Percentiles rank a stretch among this genome's conserved stretches.
Evolutionary conservation across 2,797 vertebrate genomes (phyloP).

Genomic region (Chaetodon trifasciatus): DNA sequence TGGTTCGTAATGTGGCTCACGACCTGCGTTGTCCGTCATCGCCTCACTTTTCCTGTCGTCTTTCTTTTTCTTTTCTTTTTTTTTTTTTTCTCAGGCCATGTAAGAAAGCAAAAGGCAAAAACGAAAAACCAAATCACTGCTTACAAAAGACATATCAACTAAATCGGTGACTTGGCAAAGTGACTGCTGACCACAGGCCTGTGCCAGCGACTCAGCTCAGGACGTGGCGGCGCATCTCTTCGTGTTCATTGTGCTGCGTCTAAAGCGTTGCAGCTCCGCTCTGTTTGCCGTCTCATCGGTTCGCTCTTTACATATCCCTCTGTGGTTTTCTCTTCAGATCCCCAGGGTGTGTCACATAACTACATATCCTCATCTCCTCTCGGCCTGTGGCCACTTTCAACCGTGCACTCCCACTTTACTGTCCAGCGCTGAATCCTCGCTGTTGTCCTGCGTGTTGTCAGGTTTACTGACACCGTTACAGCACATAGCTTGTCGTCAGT

Average conservation of each 20-base stretch:
- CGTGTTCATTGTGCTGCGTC: conserved; percentile 45
- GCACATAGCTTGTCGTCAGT: conserved; percentile 11
- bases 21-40: not conserved
- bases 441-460: conserved; percentile 23
- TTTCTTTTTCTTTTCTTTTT: not conserved
- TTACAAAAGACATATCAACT: conserved; percentile 22
- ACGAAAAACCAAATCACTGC: conserved; percentile 16
- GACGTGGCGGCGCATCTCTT: conserved; percentile 31
- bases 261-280: conserved; percentile 35
- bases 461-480: conserved; percentile 23
- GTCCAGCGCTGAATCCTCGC: conserved; percentile 1
- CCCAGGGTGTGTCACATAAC: conserved; percentile 40
- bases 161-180: conserved; percentile 28
- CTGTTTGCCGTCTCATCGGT: conserved; percentile 57
- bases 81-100: not conserved
- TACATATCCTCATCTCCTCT: conserved; percentile 29
- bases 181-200: conserved; percentile 43
- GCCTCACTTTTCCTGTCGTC: conserved; percentile 23
- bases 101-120: conserved; percentile 27
- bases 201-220: conserved; percentile 52
- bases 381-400: conserved; percentile 41
- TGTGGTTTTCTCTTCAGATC: conserved; percentile 45
- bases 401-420: conserved; percentile 14
- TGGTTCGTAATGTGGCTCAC: conserved; percentile 24
- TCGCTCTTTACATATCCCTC: conserved; percentile 45